phyloP scores from a whole-genome alignment of 1,140 invertebrate species.

The Halictus rubicundus region DNA sequence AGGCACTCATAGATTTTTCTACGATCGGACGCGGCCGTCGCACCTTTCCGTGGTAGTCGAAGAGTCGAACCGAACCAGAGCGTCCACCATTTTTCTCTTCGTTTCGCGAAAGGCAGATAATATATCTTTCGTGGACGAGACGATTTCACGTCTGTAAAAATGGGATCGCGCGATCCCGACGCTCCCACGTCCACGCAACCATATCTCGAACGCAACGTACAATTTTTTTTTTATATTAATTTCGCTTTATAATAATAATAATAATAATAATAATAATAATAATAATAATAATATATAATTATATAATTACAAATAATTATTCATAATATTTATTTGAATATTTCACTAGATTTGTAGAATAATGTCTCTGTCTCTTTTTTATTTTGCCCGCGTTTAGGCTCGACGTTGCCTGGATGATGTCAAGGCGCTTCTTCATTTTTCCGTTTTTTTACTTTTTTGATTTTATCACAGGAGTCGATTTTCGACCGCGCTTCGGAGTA shows the following conservation, averaged over 20 bases:
- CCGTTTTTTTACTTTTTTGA: constrained; percentile 55
- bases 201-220: constrained; percentile 42
- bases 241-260: constrained; percentile 69
- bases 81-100: neutral
- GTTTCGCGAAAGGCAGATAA: neutral
- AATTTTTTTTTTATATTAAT: constrained; percentile 64
- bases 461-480: constrained; percentile 79
- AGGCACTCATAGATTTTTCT: neutral
- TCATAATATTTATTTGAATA: constrained; percentile 72
- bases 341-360: constrained; percentile 78
- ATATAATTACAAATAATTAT: constrained; percentile 73
- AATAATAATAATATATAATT: constrained; percentile 61
- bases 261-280: constrained; percentile 67
- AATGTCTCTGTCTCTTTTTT: constrained; percentile 26
- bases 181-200: constrained; percentile 19
- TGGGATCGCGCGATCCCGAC: constrained; percentile 7
- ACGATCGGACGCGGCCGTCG: no score
- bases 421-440: constrained; percentile 29
- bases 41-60: neutral
- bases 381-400: constrained; percentile 15
- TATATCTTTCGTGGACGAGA: neutral
- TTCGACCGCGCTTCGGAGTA: constrained; percentile 51
- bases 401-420: constrained; percentile 34
- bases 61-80: neutral
- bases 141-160: neutral